Evolutionary conservation across 2,113 vertebrate species (phyloP), one percentile per base, ranked within the genome.

Genomic region (Dunckerocampus dactyliophorus): DNA sequence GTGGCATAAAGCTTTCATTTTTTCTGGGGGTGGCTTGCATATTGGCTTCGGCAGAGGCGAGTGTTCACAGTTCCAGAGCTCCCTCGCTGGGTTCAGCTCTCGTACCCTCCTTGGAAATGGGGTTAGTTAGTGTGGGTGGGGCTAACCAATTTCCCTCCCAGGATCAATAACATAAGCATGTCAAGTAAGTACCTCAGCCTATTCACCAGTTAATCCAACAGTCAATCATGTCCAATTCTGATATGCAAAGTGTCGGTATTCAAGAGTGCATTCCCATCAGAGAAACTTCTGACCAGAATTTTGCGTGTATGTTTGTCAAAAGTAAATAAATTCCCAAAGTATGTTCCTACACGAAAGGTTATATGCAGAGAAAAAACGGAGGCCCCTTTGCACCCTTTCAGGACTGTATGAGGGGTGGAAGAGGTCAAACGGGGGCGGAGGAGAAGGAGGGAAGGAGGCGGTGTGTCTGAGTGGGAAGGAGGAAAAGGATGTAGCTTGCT

Each of bases 401-500:
- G 71, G 75, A 67, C 28, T 5, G 8, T n/a, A 46, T 74, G 60
- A 63, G 67, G 68, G 46, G 65, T 39, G 51, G 57, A 39, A 49
- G 65, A 63, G 72, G 69, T 70, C 49, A 71, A 45, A 43, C 56
- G 24, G 67, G 39, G 54, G 45, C 45, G 55, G 17, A 62, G 69
- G 39, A 48, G 37, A 48, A 28, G 12, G 47, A 62, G 67, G 47
- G 49, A 63, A 54, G 62, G 52, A 64, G 62, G 52, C 15, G 15
- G 24, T 15, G 51, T 45, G 59, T 62, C 60, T 63, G 60, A 63
- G 59, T 48, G 53, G 28, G 59, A 57, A 58, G 34, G 59, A 77
- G 77, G 82, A 84, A 84, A 75, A 75, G 85, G 85, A 87, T 85
- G 83, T 82, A 71, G 81, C 75, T 49, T 47, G 76, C 76, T 73